Evolutionary conservation across 2,797 vertebrate species (phyloP).

Genomic region (Typhlichthys subterraneus): DNA sequence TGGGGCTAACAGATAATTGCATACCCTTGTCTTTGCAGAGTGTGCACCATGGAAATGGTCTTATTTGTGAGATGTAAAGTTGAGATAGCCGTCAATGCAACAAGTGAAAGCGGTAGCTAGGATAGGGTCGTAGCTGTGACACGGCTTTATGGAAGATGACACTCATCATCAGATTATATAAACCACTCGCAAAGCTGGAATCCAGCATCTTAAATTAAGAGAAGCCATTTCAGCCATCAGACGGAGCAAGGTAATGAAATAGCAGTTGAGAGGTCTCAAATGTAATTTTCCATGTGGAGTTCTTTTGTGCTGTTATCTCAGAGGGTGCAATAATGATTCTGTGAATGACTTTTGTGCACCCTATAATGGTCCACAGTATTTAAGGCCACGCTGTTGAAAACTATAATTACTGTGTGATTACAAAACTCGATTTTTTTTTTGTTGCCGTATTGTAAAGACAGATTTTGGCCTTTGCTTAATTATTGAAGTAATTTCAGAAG

Average conservation of each 20-base stretch:
- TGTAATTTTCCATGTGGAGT: conserved; percentile 84
- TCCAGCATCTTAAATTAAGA: conserved; percentile 85
- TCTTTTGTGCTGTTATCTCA: conserved; percentile 83
- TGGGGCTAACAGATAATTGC: conserved; percentile 80
- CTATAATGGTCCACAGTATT: conserved; percentile 79
- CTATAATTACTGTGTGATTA: conserved; percentile 82
- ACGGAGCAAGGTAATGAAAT: conserved; percentile 82
- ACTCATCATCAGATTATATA: conserved; percentile 82
- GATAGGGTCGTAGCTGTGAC: conserved; percentile 77
- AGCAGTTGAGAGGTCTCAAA: conserved; percentile 83
- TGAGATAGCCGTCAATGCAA: conserved; percentile 67
- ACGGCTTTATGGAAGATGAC: conserved; percentile 82
- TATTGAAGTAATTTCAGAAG: conserved; percentile 69
- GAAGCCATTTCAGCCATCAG: conserved; percentile 82
- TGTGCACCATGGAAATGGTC: conserved; percentile 86
- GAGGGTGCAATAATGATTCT: conserved; percentile 82
- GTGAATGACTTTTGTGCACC: conserved; percentile 82
- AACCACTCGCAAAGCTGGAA: conserved; percentile 82
- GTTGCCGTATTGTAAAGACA: conserved; percentile 66
- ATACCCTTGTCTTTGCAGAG: conserved; percentile 77
- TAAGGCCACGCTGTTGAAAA: conserved; percentile 79
- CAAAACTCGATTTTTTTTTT: conserved; percentile 74
- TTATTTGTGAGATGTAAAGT: conserved; percentile 76
- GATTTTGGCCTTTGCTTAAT: conserved; percentile 69
- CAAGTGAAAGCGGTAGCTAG: conserved; percentile 75